Evolutionary conservation across 1,140 invertebrate species (phyloP).

Genomic region (Physella acuta): DNA sequence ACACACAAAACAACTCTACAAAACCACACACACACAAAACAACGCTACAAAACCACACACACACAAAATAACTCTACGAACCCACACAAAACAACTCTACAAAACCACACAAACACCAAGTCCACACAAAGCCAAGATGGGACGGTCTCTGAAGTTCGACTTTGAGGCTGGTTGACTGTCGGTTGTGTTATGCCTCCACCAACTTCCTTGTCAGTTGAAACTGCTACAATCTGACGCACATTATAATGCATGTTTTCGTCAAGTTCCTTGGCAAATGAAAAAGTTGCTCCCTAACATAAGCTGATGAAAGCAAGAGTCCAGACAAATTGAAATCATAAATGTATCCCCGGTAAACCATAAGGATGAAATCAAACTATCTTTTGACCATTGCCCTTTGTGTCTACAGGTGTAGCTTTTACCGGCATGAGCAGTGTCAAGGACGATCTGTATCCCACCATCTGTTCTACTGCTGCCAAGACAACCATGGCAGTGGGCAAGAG

Average conservation of each 20-base stretch:
- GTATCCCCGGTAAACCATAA: neutral
- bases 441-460: conserved; percentile 71
- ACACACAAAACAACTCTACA: too few species aligned
- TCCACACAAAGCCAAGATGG: too few species aligned
- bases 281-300: neutral
- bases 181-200: too few species aligned
- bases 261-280: neutral
- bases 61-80: too few species aligned
- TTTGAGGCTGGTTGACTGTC: too few species aligned
- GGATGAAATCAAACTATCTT: neutral
- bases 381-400: neutral
- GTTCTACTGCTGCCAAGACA: conserved; percentile 76
- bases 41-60: too few species aligned
- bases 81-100: too few species aligned
- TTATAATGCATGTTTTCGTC: neutral
- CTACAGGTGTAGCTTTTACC: conserved; percentile 61
- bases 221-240: neutral
- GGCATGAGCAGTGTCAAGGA: conserved; percentile 56
- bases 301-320: neutral
- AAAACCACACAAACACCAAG: too few species aligned
- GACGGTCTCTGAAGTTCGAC: too few species aligned
- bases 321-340: neutral
- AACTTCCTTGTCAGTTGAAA: neutral
- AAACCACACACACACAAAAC: too few species aligned
- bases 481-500: conserved; percentile 69